phyloP scores from a whole-genome alignment of 1,140 invertebrate genomes.

The Anoplolepis gracilipes region DNA sequence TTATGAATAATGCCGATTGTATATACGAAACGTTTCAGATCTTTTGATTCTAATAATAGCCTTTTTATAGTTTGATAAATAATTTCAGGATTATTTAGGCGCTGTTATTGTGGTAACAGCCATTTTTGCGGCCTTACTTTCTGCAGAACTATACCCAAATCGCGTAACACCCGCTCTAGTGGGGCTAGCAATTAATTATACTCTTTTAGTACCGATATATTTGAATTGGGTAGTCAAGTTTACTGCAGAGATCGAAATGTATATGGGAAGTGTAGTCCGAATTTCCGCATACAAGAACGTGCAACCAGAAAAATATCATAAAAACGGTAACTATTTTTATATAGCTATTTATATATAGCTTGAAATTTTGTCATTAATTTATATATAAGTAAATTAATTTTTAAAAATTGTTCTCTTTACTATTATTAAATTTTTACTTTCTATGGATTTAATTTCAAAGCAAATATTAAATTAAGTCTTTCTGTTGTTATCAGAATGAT shows the following conservation, averaged over 20 bases:
- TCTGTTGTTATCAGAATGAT: neutral
- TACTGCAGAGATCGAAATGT: constrained; percentile 92
- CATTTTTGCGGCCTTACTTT: constrained; percentile 88
- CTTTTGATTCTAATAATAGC: neutral
- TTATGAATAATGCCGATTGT: neutral
- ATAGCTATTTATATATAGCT: too few relatives aligned
- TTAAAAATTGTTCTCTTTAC: neutral
- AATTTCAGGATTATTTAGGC: constrained; percentile 93
- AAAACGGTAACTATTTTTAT: constrained; percentile 82
- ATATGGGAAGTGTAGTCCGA: constrained; percentile 92
- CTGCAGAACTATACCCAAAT: constrained; percentile 85
- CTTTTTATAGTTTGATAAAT: constrained; percentile 14
- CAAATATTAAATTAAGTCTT: neutral
- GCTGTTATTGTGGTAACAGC: constrained; percentile 91
- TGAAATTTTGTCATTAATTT: neutral
- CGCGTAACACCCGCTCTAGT: constrained; percentile 88
- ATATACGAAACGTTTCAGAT: neutral
- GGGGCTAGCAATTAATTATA: constrained; percentile 92
- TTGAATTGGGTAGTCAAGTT: constrained; percentile 94
- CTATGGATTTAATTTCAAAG: neutral
- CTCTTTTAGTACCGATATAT: constrained; percentile 93
- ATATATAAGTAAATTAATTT: too few relatives aligned
- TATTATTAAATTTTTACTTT: neutral
- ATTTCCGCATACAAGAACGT: constrained; percentile 88
- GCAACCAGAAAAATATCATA: constrained; percentile 87